Evolutionary conservation across 2,113 vertebrate genomes (phyloP).

Genomic region (Cnemophilus loriae): DNA sequence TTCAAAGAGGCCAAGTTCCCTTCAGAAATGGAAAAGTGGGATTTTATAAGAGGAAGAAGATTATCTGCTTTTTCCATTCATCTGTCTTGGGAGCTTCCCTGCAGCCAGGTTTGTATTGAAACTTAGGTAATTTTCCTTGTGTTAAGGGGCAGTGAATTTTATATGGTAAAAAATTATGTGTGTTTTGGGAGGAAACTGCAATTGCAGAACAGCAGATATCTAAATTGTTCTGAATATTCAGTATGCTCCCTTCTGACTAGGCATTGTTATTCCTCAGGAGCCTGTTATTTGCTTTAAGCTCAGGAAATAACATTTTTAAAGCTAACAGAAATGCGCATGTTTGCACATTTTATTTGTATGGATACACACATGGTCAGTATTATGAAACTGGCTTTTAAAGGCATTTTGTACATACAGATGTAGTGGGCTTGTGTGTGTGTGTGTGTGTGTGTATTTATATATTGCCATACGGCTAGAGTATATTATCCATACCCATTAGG

Average conservation of each 20-base stretch:
- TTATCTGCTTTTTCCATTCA: background rate
- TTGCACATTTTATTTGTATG: background rate
- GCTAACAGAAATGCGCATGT: background rate
- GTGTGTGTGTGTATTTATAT: background rate
- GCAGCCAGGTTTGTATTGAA: conserved; percentile 12
- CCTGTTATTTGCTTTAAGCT: background rate
- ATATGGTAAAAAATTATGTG: background rate
- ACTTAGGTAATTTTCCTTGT: conserved; percentile 5
- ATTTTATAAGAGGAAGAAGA: background rate
- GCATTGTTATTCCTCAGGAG: background rate
- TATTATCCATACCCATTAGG: background rate
- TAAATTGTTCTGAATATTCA: background rate
- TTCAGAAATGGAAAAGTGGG: background rate
- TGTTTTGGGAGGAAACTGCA: background rate
- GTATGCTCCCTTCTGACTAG: background rate
- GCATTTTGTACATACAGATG: background rate
- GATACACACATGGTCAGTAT: background rate
- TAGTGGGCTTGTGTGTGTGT: background rate
- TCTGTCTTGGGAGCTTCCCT: background rate
- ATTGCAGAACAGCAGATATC: background rate
- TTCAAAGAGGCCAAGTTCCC: background rate
- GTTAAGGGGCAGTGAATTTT: conserved; percentile 8
- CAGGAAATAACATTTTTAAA: background rate
- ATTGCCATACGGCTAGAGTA: background rate
- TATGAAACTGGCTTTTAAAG: background rate